These are phyloP conservation scores for Phyllotreta striolata DNA, from an alignment of 2,888 invertebrate genomes.

Conservation along the genomic window DNA sequence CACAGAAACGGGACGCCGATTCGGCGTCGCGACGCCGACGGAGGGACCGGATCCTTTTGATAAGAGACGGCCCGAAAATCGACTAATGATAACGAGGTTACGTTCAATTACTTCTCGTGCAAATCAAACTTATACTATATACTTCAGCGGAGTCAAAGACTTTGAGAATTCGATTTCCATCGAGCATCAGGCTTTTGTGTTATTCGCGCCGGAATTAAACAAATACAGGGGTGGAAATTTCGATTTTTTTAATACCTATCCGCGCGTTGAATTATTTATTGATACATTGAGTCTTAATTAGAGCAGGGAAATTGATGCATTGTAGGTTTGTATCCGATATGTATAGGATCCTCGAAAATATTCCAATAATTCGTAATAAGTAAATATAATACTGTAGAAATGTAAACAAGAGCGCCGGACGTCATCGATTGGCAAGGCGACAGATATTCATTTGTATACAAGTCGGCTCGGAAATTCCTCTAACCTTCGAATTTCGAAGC, in stretches of 20 bases:
- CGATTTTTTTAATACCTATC: no score
- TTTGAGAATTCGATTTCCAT: conserved; percentile 13
- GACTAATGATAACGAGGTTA: conserved; percentile 63
- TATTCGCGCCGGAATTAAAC: no score
- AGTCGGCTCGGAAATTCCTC: conserved; percentile 39
- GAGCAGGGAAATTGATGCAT: no score
- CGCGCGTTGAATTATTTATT: no score
- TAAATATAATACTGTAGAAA: conserved; percentile 40
- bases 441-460: conserved; percentile 51
- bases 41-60: conserved; percentile 53
- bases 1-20: conserved; percentile 56
- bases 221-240: no score
- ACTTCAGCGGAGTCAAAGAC: conserved; percentile 34
- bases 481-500: no score
- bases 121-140: conserved; percentile 43
- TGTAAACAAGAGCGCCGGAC: conserved; percentile 48
- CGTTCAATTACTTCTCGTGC: conserved; percentile 60
- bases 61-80: conserved; percentile 54
- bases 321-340: no score
- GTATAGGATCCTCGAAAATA: conserved; percentile 32
- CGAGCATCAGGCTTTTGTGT: no score
- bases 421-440: conserved; percentile 54
- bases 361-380: conserved; percentile 40
- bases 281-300: no score
- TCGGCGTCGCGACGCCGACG: conserved; percentile 50